Conservation (phyloP, 2,888 invertebrate species). For the Meteorus colon region DNA sequence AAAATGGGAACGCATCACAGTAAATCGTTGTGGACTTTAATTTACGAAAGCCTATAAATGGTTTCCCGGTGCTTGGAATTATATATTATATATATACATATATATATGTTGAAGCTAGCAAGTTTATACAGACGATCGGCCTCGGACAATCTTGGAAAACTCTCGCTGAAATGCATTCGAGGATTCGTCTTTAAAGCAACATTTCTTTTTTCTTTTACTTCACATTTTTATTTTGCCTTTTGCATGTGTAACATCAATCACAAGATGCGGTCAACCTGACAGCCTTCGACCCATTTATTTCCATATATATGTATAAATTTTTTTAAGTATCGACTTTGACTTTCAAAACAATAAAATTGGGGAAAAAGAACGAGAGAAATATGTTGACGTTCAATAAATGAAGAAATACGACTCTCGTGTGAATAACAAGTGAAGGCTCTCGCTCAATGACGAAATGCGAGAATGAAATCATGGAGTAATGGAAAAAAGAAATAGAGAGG, state of each 20-base stretch:
- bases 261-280: conserved; percentile 1
- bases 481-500: conserved; percentile 8
- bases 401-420: conserved; percentile 1
- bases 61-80: conserved; percentile 43
- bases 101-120: background rate
- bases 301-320: background rate
- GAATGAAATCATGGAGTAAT: background rate
- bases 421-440: conserved; percentile 6
- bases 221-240: conserved; percentile 15
- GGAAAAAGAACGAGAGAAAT: conserved; percentile 5
- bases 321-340: conserved; percentile 4
- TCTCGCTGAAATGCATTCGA: conserved; percentile 52
- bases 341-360: background rate
- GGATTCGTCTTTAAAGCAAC: conserved; percentile 22
- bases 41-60: conserved; percentile 52
- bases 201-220: conserved; percentile 46
- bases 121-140: conserved; percentile 51
- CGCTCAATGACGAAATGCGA: background rate
- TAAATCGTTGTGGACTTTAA: conserved; percentile 36
- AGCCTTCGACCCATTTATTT: background rate
- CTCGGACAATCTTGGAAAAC: conserved; percentile 58
- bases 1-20: conserved; percentile 19
- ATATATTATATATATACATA: conserved; percentile 6
- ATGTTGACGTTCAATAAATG: background rate
- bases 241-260: background rate